Evolutionary conservation across 2,888 invertebrate genomes (phyloP).

Genomic region (Aethes cnicana): DNA sequence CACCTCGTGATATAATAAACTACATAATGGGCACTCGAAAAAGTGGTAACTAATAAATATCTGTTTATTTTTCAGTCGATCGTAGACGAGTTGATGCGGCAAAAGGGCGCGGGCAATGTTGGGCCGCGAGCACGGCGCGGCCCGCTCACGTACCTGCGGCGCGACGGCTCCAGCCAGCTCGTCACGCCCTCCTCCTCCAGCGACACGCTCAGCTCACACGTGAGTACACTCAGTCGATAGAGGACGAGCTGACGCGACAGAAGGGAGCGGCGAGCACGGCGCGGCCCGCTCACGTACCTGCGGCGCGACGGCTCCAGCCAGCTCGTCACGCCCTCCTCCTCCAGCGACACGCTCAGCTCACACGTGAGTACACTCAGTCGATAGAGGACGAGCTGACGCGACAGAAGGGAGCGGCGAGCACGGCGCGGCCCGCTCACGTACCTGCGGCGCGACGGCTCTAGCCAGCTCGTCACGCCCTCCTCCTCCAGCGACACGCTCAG

Average conservation of each 20-base stretch:
- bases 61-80: constrained; percentile 87
- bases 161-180: constrained; percentile 87
- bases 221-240: constrained; percentile 85
- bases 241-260: constrained; percentile 93
- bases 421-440: constrained; percentile 85
- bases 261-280: constrained; percentile 83
- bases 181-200: constrained; percentile 81
- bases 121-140: constrained; percentile 78
- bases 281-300: constrained; percentile 86
- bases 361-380: constrained; percentile 71
- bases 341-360: constrained; percentile 77
- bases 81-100: constrained; percentile 94
- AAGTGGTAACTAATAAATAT: no score
- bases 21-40: no score
- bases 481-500: constrained; percentile 79
- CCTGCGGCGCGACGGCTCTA: constrained; percentile 88
- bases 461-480: constrained; percentile 83
- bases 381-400: constrained; percentile 96
- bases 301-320: constrained; percentile 88
- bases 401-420: constrained; percentile 84
- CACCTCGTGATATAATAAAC: no score
- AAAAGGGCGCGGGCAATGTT: constrained; percentile 84
- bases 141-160: constrained; percentile 86
- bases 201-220: constrained; percentile 75
- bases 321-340: constrained; percentile 81